These are phyloP conservation scores for Anas platyrhynchos DNA, from an alignment of 2,113 vertebrate species.

Conservation along the genomic window DNA sequence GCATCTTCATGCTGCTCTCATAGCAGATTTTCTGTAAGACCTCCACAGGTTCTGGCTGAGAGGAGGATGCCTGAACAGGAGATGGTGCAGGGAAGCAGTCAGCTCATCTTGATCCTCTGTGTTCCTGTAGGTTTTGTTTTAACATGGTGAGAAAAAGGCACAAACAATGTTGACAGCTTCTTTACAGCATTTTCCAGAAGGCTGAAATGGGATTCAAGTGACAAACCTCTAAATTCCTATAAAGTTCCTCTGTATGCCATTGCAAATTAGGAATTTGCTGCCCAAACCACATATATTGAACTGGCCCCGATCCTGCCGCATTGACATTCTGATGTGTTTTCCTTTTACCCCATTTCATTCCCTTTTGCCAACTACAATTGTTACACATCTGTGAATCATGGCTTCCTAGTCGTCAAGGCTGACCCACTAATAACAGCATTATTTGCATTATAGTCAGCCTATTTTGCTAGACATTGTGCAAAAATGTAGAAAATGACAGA, in stretches of 20 bases:
- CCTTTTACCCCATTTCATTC: neutral
- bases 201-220: conserved; percentile 6
- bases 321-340: conserved; percentile 27
- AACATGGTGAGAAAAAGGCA: neutral
- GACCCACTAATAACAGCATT: neutral
- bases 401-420: neutral
- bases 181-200: conserved; percentile 16
- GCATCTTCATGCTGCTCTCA: neutral
- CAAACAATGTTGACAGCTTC: neutral
- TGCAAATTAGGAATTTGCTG: conserved; percentile 13
- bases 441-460: neutral
- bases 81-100: neutral
- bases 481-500: neutral
- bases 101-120: neutral
- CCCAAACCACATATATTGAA: neutral
- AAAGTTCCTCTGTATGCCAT: neutral
- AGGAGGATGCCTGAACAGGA: neutral
- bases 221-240: conserved; percentile 22
- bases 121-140: neutral
- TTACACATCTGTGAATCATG: neutral
- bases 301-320: neutral
- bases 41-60: neutral
- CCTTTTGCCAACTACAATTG: neutral
- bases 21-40: neutral
- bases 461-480: neutral